Evolutionary conservation across 2,113 vertebrate genomes (phyloP), one percentile per base, ranked within the genome.

Genomic region (Brachypteracias leptosomus): DNA sequence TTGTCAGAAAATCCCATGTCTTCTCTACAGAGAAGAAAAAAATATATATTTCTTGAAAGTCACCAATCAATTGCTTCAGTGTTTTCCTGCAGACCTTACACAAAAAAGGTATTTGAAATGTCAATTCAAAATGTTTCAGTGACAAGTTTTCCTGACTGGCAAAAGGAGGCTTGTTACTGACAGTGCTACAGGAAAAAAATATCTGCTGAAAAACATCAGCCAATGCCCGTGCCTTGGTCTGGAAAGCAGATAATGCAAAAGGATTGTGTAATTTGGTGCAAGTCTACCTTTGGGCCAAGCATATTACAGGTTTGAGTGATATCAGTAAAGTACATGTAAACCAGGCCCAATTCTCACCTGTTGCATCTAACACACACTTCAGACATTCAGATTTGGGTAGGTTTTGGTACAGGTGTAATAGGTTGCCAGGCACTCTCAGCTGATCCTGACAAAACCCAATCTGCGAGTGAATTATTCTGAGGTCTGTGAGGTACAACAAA

Each of bases 361-460:
- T 29, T 73, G 17, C 51, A 66, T 44, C n/a, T 35, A 59, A 78
- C 6, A 10, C n/a, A 28, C 55, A 42, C 22, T 82, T 51, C 42
- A 66, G 46, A 17, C 26, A 9, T 3, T 10, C 0, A 2, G 29
- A 40, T 71, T 57, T 88, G 42, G 15, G 28, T 77, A 72, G 25
- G 57, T 36, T 76, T 92, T 52, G 7, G 26, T 51, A 25, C 42
- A 71, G 42, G 15, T 31, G 17, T 36, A 72, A 49, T 3, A 35
- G 35, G 6, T 40, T 88, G 42, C 21, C 7, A 6, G 0, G 0
- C 0, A 8, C 10, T 52, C 35, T 66, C 21, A 12, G 31, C 0
- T 74, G 55, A 63, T 77, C 51, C 72, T 62, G 63, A 61, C 21
- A 72, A 88, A 95, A 47, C 3, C 19, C 28, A 42, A 29, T 8